Base-by-base conservation (phyloP, 1,140 invertebrate genomes). In the Ditylenchus dipsaci region DNA sequence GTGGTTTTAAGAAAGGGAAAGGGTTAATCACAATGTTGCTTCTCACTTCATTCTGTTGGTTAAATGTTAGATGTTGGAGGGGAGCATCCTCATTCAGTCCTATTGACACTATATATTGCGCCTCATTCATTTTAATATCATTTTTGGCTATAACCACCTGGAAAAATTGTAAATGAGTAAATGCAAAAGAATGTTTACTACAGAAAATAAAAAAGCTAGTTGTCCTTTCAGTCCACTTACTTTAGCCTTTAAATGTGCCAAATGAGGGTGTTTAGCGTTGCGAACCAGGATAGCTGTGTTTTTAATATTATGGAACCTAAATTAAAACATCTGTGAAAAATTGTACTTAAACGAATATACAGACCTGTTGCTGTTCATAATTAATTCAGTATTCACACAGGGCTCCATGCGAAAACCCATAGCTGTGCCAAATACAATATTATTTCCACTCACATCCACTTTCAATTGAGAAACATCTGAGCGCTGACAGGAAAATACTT, bases 21-120 rank as follows among this genome's bases (percentile, higher is more conserved):
- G 91, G 89, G 84, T 97, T 91, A n/a, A 86, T 86, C 1, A 96
- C 90, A 69, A 86, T 87, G 84, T 99, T 99, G 26, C 90, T 87
- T 67, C 88, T 86, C 0, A 99, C 49, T 76, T 90, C 90, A 77
- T 92, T 91, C 1, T 93, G 90, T 17, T 93, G 88, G 77, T 89
- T 88, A 60, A 99, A 89, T 15, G 88, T 71, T 56, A 97, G 83
- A 53, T 72, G 70, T 43, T 83, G 81, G 17, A 57, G 13, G 0
- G 68, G 71, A 7, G 81, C 73, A 68, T 82, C 79, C 61, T 83
- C 82, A 56, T 83, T 84, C 57, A 83, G 59, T n/a, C 81, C 81
- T 53, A 83, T 78, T 0, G 72, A 77, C 1, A 84, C 73, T 53
- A 83, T 83, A 59, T 70, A 83, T 49, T 83, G 75, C 0, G 67